Base-by-base conservation (phyloP, 2,797 vertebrate genomes). In the Cygnus olor region DNA sequence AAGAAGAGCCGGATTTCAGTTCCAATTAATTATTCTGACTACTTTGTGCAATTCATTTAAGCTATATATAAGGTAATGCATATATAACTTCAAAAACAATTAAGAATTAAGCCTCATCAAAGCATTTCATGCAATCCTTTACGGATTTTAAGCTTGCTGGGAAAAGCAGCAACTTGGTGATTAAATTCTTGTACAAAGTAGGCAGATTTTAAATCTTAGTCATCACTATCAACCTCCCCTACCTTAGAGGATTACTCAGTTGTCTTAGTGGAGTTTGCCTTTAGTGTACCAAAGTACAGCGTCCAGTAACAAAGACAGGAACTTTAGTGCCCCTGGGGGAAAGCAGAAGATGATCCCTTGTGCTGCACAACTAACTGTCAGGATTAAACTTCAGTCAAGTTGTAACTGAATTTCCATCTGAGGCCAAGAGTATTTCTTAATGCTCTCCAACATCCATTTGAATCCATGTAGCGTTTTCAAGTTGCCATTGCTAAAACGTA, bases 381-480 rank as follows among this genome's bases (percentile, higher is more conserved):
- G 70, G 64, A 94, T 82, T 88, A 77, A 84, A 83, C 56, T 63
- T 45, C 65, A 80, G 85, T 88, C 85, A 85, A 80, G 85, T 73
- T 53, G 51, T 30, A 74, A 89, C 76, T 65, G 57, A 65, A 68
- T 89, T 88, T 78, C 70, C 44, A 60, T 85, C 74, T 42, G 66
- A 60, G 56, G 86, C 40, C 74, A 84, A 65, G 77, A 72, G 3
- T 13, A 2, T 93, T 93, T 94, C 93, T 94, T 65, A 21, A 86
- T 60, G 56, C 47, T 51, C 34, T 86, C 42, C 10, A 58, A 69
- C 40, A 53, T 57, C 65, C 65, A 34, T 4, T 45, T 60, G 80
- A 54, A 78, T 25, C 56, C 2, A 1, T 16, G 56, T 45, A 53
- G 34, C 1, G 16, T 72, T 92, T 88, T 85, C 53, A 49, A 53